Evolutionary conservation across 2,797 vertebrate genomes (phyloP).

Genomic region (Manis pentadactyla): DNA sequence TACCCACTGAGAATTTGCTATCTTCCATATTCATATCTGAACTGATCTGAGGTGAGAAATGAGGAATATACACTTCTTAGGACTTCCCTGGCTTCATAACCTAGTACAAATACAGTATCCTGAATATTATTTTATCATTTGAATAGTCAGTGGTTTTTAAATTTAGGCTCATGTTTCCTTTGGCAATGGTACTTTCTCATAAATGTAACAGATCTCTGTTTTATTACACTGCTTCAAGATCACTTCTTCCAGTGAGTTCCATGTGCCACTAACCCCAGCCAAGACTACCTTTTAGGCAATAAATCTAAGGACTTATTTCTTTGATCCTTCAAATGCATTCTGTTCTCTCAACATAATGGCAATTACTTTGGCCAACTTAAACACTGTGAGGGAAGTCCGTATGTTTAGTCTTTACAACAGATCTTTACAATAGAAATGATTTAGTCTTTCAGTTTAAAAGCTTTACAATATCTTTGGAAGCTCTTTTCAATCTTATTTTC

Average conservation of each 20-base stretch:
- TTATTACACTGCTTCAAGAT: neutral
- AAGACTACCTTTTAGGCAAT: neutral
- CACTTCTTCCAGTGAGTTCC: neutral
- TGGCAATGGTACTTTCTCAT: neutral
- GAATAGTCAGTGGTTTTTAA: neutral
- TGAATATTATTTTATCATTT: neutral
- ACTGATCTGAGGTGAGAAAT: neutral
- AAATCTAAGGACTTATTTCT: neutral
- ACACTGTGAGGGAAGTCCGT: neutral
- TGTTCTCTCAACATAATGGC: neutral
- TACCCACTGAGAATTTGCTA: neutral
- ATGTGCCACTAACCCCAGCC: neutral
- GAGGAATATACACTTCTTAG: neutral
- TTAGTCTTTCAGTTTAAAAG: neutral
- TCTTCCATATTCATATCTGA: neutral
- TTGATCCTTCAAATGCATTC: neutral
- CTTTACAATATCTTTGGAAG: neutral
- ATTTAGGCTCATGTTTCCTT: neutral
- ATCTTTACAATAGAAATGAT: neutral
- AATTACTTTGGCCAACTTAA: neutral
- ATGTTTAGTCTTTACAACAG: neutral
- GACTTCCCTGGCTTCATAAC: neutral
- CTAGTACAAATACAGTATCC: neutral
- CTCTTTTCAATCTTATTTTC: neutral
- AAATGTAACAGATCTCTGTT: neutral